These are phyloP conservation scores for Drosophila nikananu DNA, from an alignment of 1,140 invertebrate genomes.

Conservation along the genomic window DNA sequence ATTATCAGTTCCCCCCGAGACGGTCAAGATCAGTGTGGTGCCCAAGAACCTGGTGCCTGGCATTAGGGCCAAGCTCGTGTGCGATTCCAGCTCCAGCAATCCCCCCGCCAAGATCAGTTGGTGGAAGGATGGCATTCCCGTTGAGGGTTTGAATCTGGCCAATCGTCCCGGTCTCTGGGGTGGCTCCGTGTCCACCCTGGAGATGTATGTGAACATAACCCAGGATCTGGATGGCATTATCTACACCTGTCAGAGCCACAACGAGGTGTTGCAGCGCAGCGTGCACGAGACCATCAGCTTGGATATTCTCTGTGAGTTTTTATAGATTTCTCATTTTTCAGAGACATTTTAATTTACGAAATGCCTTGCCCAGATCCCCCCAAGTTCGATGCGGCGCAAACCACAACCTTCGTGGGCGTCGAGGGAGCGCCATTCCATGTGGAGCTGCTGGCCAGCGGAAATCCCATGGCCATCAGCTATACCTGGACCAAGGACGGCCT, in stretches of 20 bases:
- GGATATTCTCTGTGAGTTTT: slow-evolving; percentile 94
- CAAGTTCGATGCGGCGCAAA: slow-evolving; percentile 88
- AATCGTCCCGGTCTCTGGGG: slow-evolving; percentile 91
- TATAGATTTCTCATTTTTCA: neutral
- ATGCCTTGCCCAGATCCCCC: slow-evolving; percentile 89
- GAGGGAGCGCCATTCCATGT: slow-evolving; percentile 94
- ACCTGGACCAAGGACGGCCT: slow-evolving; percentile 95
- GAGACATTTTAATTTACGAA: neutral
- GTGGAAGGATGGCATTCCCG: slow-evolving; percentile 94
- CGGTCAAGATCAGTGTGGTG: slow-evolving; percentile 92
- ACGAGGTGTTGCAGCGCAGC: slow-evolving; percentile 91
- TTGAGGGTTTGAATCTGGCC: slow-evolving; percentile 90
- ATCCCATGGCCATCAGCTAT: slow-evolving; percentile 93
- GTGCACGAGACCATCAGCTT: slow-evolving; percentile 95
- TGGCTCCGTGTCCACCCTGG: slow-evolving; percentile 92
- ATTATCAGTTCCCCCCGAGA: slow-evolving; percentile 92
- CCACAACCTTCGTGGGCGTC: slow-evolving; percentile 89
- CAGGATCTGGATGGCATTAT: slow-evolving; percentile 93
- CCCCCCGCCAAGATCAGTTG: slow-evolving; percentile 96
- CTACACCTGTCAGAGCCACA: slow-evolving; percentile 97
- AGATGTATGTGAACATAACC: slow-evolving; percentile 93
- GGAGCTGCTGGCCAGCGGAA: slow-evolving; percentile 92
- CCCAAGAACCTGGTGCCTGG: slow-evolving; percentile 92
- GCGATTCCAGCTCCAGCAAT: slow-evolving; percentile 96
- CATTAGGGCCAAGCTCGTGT: slow-evolving; percentile 91